These are phyloP conservation scores for Rhinogobius similis DNA, from an alignment of 2,113 vertebrate genomes.

Conservation along the genomic window DNA sequence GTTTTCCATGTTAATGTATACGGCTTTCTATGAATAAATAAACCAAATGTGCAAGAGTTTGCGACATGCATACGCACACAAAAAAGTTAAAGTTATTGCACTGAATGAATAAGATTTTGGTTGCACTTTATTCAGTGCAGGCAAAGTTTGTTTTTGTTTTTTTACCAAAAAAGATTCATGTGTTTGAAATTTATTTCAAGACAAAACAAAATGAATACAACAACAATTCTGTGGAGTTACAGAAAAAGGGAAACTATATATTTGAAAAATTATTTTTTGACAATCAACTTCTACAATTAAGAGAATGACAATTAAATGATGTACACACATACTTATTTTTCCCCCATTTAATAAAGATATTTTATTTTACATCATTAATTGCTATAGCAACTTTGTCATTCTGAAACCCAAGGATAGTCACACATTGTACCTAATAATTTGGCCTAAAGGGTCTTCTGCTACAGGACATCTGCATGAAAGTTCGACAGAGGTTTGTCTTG, in stretches of 20 bases:
- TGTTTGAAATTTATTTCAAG: not conserved
- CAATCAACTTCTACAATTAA: slow-evolving; percentile 18
- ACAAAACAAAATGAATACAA: not conserved
- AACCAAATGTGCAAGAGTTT: not conserved
- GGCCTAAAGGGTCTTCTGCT: not conserved
- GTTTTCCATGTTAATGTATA: not conserved
- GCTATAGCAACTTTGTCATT: no score
- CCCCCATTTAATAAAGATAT: no score
- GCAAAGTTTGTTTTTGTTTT: not conserved
- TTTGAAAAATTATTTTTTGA: slow-evolving; percentile 17
- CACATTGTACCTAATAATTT: not conserved
- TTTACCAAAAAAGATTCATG: not conserved
- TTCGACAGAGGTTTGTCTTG: not conserved
- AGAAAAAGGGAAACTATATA: not conserved
- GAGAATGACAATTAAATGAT: slow-evolving; percentile 19
- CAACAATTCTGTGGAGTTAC: not conserved
- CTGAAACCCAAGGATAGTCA: no score
- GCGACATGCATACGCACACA: no score
- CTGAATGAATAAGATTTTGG: no score
- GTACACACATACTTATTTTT: no score
- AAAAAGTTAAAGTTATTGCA: not conserved
- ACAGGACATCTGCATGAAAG: not conserved
- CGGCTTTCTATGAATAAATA: not conserved
- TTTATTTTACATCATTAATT: no score
- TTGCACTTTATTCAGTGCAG: no score